Percentiles rank a stretch among this genome's conserved stretches.
Evolutionary conservation across 2,888 invertebrate species (phyloP).

Genomic region (Agrotis clavis): DNA sequence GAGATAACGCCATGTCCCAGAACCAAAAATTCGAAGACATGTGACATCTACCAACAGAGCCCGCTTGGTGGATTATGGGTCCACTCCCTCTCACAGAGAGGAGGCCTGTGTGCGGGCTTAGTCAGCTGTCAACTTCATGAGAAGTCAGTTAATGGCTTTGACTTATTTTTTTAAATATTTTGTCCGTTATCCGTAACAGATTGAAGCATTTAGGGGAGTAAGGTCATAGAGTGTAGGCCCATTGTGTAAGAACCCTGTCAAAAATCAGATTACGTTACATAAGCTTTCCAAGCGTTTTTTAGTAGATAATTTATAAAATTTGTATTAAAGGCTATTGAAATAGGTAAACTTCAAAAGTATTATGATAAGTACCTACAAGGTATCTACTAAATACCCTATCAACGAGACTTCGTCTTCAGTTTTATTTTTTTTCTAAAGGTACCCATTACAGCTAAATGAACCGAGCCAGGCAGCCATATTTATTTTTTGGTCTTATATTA

Average conservation of each 20-base stretch:
- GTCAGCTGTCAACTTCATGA: too few species aligned
- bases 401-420: conserved; percentile 25
- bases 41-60: too few species aligned
- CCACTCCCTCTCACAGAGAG: too few species aligned
- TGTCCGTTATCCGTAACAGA: too few species aligned
- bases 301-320: not conserved
- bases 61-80: too few species aligned
- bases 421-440: conserved; percentile 34
- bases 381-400: conserved; percentile 35
- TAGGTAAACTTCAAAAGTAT: conserved; percentile 7
- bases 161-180: too few species aligned
- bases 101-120: too few species aligned
- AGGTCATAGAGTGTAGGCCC: too few species aligned
- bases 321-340: not conserved
- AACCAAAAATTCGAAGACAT: too few species aligned
- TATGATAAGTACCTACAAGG: conserved; percentile 2
- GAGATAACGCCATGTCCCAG: too few species aligned
- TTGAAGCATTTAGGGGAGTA: too few species aligned
- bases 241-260: not conserved
- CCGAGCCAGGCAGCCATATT: conserved; percentile 31
- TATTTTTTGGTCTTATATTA: conserved; percentile 51
- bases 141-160: too few species aligned
- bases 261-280: not conserved
- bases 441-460: conserved; percentile 56
- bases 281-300: conserved; percentile 5